phyloP scores from a whole-genome alignment of 2,797 vertebrate species.

The Apodemus agrarius region DNA sequence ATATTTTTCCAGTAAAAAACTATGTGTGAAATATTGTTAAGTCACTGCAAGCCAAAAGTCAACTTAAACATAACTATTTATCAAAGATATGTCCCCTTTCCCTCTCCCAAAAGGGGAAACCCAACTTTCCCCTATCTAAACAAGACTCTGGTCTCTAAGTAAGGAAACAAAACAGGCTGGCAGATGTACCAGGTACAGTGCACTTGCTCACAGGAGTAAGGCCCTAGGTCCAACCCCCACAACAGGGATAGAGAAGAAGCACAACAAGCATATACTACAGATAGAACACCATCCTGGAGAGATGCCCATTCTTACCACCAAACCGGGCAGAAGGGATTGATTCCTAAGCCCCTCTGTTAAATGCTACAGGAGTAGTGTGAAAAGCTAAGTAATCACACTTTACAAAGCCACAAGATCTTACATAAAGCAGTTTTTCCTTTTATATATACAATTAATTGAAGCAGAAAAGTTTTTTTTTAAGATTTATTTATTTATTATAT shows the following conservation, averaged over 20 bases:
- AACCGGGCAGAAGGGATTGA: background rate
- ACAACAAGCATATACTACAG: background rate
- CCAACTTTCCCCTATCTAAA: constrained; percentile 41
- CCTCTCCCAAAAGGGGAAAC: background rate
- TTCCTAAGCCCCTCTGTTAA: constrained; percentile 23
- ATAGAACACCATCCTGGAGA: background rate
- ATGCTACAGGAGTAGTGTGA: background rate
- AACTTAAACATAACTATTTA: constrained; percentile 33
- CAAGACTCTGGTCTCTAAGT: background rate
- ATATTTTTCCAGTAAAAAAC: background rate
- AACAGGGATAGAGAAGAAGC: background rate
- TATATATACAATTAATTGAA: background rate
- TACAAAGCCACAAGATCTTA: constrained; percentile 26
- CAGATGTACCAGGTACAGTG: background rate
- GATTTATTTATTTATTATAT: too few relatives aligned
- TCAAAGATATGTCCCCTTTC: background rate
- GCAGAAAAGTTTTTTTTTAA: too few relatives aligned
- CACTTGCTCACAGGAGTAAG: background rate
- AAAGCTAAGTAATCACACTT: background rate
- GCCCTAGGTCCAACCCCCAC: background rate
- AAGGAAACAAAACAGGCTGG: background rate
- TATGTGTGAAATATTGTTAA: constrained; percentile 22
- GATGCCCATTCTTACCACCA: background rate
- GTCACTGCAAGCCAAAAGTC: constrained; percentile 6
- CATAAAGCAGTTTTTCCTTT: constrained; percentile 43